Percentiles rank a stretch among this genome's conserved stretches.
Evolutionary conservation across 2,797 vertebrate genomes (phyloP).

Genomic region (Erethizon dorsatum): DNA sequence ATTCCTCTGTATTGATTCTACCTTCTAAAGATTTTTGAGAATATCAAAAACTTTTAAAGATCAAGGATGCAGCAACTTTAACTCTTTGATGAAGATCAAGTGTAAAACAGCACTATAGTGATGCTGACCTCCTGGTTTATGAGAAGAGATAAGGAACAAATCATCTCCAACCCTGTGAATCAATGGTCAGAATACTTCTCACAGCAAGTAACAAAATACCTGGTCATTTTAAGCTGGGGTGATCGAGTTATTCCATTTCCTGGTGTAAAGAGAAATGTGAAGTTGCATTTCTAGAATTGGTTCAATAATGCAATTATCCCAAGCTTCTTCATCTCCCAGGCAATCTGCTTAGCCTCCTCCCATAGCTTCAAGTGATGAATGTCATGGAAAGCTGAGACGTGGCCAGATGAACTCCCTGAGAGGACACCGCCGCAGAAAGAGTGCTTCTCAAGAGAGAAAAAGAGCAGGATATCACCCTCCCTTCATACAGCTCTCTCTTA

Average conservation of each 20-base stretch:
- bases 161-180: background rate
- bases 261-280: conserved; percentile 14
- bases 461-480: fast-evolving
- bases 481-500: background rate
- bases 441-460: fast-evolving
- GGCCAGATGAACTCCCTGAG: background rate
- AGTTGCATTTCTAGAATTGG: background rate
- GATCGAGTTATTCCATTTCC: background rate
- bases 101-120: background rate
- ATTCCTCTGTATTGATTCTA: background rate
- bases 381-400: background rate
- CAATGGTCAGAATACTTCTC: background rate
- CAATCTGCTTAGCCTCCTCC: background rate
- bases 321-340: background rate
- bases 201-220: background rate
- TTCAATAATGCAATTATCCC: background rate
- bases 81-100: background rate
- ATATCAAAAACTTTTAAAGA: conserved; percentile 32
- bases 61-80: conserved; percentile 5
- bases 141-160: background rate
- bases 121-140: background rate
- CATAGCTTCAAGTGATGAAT: background rate
- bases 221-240: background rate
- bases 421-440: background rate
- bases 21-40: conserved; percentile 46